phyloP scores from a whole-genome alignment of 1,140 invertebrate genomes.

The Drosophila chauvacae region DNA sequence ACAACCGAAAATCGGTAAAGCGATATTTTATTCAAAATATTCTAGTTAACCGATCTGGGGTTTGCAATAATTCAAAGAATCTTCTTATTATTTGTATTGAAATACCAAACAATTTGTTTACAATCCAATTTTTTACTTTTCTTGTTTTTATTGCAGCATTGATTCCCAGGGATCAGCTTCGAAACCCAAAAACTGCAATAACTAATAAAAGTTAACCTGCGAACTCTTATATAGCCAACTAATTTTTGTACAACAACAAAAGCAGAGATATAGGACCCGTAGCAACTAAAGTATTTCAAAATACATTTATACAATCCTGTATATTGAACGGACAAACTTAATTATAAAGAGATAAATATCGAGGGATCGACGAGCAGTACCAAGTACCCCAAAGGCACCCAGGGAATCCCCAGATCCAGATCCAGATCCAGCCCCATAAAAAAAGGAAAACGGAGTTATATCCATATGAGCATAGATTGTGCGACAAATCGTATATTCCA shows the following conservation, averaged over 20 bases:
- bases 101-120: neutral
- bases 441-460: slow-evolving; percentile 25
- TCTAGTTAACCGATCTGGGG: neutral
- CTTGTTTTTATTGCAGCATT: slow-evolving; percentile 54
- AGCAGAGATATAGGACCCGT: slow-evolving; percentile 5
- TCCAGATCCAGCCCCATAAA: slow-evolving; percentile 19
- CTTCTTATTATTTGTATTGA: neutral
- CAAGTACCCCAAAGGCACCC: slow-evolving; percentile 40
- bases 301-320: slow-evolving; percentile 53
- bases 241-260: slow-evolving; percentile 62
- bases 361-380: slow-evolving; percentile 25
- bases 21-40: neutral
- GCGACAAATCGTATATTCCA: slow-evolving; percentile 68
- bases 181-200: slow-evolving; percentile 52
- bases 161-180: slow-evolving; percentile 75
- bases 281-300: slow-evolving; percentile 43
- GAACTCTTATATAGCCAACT: slow-evolving; percentile 52
- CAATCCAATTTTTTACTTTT: neutral
- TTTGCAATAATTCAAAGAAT: neutral
- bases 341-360: slow-evolving; percentile 20
- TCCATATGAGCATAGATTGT: slow-evolving; percentile 28
- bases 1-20: neutral
- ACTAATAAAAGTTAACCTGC: slow-evolving; percentile 32
- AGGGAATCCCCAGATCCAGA: slow-evolving; percentile 22
- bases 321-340: slow-evolving; percentile 44